A percentile compares a stretch with the other conserved stretches of the same genome.
phyloP scores from a whole-genome alignment of 2,888 invertebrate species.

The Pyrocoelia pectoralis region DNA sequence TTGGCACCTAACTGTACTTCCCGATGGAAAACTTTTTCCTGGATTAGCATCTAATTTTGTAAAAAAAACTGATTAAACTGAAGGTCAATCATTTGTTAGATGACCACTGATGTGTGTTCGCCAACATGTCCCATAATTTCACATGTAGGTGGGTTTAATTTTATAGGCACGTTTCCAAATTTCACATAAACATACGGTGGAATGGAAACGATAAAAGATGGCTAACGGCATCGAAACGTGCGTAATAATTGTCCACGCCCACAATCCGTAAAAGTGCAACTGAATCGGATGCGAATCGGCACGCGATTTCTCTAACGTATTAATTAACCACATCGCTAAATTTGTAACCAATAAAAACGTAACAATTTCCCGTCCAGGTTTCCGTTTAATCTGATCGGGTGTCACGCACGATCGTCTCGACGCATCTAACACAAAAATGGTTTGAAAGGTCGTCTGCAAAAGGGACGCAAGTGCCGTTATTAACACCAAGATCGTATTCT shows the following conservation, averaged over 20 bases:
- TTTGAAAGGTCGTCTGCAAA: constrained; percentile 88
- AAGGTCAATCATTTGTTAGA: too few species aligned
- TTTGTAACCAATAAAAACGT: constrained; percentile 91
- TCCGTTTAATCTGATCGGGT: constrained; percentile 81
- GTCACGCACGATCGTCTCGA: constrained; percentile 85
- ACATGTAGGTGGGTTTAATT: constrained; percentile 87
- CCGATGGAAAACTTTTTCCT: too few species aligned
- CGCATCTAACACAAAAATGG: constrained; percentile 90
- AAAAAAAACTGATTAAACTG: too few species aligned
- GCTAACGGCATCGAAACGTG: constrained; percentile 93
- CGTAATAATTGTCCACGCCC: constrained; percentile 96
- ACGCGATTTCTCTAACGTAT: constrained; percentile 88
- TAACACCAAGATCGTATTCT: constrained; percentile 81
- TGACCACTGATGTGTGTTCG: too few species aligned
- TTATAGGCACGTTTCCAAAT: constrained; percentile 97
- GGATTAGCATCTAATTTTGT: too few species aligned
- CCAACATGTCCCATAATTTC: constrained; percentile 47
- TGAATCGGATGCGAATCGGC: constrained; percentile 93
- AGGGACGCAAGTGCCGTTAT: constrained; percentile 86
- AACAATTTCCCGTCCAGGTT: constrained; percentile 92
- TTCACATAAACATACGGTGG: constrained; percentile 94
- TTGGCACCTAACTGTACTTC: too few species aligned
- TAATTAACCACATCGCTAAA: constrained; percentile 94
- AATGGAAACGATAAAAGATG: constrained; percentile 94
- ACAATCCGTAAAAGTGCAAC: constrained; percentile 88